Base-by-base conservation (phyloP, 2,888 invertebrate species). In the Cephalotes varians region DNA sequence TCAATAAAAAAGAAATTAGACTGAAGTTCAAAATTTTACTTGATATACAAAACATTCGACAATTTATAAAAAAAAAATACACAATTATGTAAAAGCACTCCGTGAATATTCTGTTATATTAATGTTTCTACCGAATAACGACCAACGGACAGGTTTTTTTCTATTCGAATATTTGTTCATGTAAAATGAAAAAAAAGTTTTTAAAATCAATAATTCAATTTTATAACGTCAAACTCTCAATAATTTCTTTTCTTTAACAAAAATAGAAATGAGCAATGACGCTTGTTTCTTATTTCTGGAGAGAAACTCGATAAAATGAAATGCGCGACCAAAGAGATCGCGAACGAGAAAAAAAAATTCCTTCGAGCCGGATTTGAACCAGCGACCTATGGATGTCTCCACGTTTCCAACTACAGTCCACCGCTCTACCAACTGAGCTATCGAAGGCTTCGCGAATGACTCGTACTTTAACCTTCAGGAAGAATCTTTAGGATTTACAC, bases 361-460 rank as follows among this genome's bases (percentile, higher is more conserved):
- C 93, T 93, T 93, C 93, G 93, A 93, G 93, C 93, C 93, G 93
- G 93, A 93, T 93, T 93, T 91, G 93, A 93, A 93, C 93, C 93
- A 93, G 93, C 93, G 93, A 93, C 93, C 93, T 93, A 93, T 93
- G 93, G 93, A 93, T 93, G 58, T 89, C 92, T 89, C 91, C 31
- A n/a, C 4, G 0, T 9, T 34, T 51, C 92, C 93, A 88, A 94
- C 94, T 94, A 94, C 94, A 94, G 94, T 94, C 94, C 94, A 94
- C 94, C 94, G 94, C 94, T 94, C 94, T 94, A 94, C 94, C 94
- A 94, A 94, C 94, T 94, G 94, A 94, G 94, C 94, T 94, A 94
- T 94, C 94, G 94, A 94, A 94, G 94, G 94, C 3, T 37, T 15
- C 60, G 9, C 0, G 37, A 69, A 12, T 37, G 12, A 40, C 0